Base-by-base conservation (phyloP, 2,888 invertebrate species). In the Tiliacea aurago region DNA sequence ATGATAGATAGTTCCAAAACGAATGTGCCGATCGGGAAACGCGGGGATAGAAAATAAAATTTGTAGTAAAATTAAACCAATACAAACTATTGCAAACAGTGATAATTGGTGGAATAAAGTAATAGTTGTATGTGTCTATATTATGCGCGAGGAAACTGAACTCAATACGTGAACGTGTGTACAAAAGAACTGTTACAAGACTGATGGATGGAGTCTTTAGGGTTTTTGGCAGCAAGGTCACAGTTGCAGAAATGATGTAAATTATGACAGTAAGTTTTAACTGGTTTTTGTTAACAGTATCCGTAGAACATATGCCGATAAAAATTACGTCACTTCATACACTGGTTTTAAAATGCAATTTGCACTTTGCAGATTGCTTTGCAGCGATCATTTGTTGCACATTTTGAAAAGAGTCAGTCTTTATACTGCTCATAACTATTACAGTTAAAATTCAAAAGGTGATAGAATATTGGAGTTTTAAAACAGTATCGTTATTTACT, bases 201-300 rank as follows among this genome's bases (percentile, higher is more conserved):
- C 84, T 82, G 84, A 87, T 77, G 73, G 61, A 77, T 86, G 85
- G 77, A 83, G 80, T 79, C 84, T 86, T 83, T 85, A 74, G 76
- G 84, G 85, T 87, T 91, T 89, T 89, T 84, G 86, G 88, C 92
- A 91, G 92, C 93, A 93, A 94, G 93, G 92, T 92, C 92, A 90
- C 84, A 90, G 76, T 89, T 90, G 87, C 89, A 91, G 85, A 86
- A 90, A 91, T 94, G 93, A 93, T 94, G 93, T 94, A 93, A 95
- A 95, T 90, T 87, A 94, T 93, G 92, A 91, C 81, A 85, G 94
- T 94, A 89, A 93, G 93, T 93, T 86, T 62, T 81, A 87, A 75
- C 78, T 75, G 71, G 75, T 83, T 88, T 80, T 82, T 80, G 73
- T 62, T 79, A 75, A 11, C 43, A 49, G 45, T 41, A 68, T 53